A percentile compares a stretch with the other conserved stretches of the same genome.
Evolutionary conservation across 1,140 invertebrate genomes (phyloP).

Genomic region (Drosophila pectinifera): DNA sequence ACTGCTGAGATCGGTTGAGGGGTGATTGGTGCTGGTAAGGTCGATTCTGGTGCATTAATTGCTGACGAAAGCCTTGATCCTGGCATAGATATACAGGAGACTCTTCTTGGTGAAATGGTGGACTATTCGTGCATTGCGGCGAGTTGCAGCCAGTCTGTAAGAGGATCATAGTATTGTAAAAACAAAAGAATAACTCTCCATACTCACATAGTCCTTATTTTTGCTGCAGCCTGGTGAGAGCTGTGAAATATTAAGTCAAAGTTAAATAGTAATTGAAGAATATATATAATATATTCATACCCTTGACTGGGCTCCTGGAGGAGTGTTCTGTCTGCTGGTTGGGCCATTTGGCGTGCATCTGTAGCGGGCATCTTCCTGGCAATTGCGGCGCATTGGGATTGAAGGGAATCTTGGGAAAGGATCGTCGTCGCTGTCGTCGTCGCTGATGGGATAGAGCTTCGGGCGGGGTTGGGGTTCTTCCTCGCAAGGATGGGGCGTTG

Average conservation of each 20-base stretch:
- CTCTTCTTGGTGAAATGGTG: neutral
- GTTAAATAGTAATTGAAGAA: too few species aligned
- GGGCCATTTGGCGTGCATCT: neutral
- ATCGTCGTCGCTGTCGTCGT: neutral
- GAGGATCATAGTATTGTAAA: too few species aligned
- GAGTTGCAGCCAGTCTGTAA: neutral
- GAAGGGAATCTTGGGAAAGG: too few species aligned
- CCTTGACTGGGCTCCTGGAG: neutral
- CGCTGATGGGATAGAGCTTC: neutral
- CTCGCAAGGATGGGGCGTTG: neutral
- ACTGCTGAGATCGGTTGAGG: neutral
- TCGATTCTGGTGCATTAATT: neutral
- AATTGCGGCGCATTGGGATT: too few species aligned
- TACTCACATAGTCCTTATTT: slow-evolving; percentile 4
- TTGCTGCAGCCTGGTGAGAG: neutral
- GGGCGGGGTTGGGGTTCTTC: fast-evolving
- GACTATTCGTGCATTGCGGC: neutral
- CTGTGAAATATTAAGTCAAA: neutral
- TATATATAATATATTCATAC: neutral
- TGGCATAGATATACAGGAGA: neutral
- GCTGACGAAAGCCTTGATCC: neutral
- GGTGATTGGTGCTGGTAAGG: neutral
- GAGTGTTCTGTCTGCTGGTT: neutral
- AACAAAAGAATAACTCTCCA: too few species aligned
- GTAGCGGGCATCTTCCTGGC: neutral